phyloP scores from a whole-genome alignment of 2,797 vertebrate species.

The Limnodromus scolopaceus region DNA sequence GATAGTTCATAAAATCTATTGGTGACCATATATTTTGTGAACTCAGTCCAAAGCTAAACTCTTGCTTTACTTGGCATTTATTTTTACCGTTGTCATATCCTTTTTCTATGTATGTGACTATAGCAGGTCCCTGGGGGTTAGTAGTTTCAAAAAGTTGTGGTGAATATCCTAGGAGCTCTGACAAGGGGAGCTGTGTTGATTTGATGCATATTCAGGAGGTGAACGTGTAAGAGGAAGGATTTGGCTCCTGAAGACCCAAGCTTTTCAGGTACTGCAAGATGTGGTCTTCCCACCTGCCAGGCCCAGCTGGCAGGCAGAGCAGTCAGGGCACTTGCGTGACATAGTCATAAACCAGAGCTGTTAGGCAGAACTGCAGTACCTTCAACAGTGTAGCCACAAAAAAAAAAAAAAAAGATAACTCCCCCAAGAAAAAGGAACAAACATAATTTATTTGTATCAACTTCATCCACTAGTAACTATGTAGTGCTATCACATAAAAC shows the following conservation, averaged over 20 bases:
- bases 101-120: not conserved
- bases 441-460: not conserved
- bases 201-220: not conserved
- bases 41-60: not conserved
- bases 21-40: not conserved
- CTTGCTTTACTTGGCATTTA: not conserved
- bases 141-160: not conserved
- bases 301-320: not conserved
- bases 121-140: not conserved
- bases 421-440: not conserved
- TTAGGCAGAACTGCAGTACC: not conserved
- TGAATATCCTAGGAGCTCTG: not conserved
- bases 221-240: fast-evolving
- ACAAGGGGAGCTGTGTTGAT: not conserved
- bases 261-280: not conserved
- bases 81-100: not conserved
- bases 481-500: not conserved
- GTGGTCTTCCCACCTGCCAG: not conserved
- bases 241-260: not conserved
- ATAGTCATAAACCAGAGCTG: not conserved
- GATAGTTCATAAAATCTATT: not conserved
- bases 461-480: not conserved
- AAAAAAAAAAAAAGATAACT: not conserved
- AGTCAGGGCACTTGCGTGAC: fast-evolving
- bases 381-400: not conserved